Conservation (phyloP, 2,113 vertebrate genomes). For the Nestor notabilis region DNA sequence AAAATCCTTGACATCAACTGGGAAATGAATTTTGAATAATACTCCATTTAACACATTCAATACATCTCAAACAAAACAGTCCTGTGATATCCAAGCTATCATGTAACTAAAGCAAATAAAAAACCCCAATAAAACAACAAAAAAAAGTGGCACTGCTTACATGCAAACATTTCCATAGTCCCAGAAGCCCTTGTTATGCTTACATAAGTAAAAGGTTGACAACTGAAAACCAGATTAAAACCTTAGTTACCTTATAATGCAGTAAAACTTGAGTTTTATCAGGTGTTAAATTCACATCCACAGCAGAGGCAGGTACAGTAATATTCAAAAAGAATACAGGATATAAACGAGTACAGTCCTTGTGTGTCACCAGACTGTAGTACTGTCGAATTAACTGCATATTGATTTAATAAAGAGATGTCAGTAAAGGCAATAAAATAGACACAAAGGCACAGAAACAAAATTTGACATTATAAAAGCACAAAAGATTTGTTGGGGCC, state of each 20-base stretch:
- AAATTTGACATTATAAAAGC: background rate
- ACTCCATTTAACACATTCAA: background rate
- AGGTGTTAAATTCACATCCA: conserved; percentile 94
- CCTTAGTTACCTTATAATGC: conserved; percentile 88
- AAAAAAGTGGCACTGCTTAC: background rate
- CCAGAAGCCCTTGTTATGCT: background rate
- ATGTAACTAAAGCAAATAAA: background rate
- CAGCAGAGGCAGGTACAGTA: conserved; percentile 80
- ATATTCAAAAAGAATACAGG: conserved; percentile 88
- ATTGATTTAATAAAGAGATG: background rate
- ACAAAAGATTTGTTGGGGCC: background rate
- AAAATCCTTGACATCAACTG: background rate
- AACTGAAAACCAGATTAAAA: background rate
- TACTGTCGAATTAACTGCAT: conserved; percentile 86
- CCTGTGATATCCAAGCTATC: background rate
- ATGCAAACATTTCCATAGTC: background rate
- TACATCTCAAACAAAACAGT: background rate
- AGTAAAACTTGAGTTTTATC: conserved; percentile 95
- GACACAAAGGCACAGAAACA: background rate
- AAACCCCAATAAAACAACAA: fast-evolving
- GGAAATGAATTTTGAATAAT: background rate
- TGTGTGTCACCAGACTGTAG: conserved; percentile 77
- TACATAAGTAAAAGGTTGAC: background rate
- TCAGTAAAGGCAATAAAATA: background rate
- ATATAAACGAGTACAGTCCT: conserved; percentile 80